Conservation (phyloP, 2,113 vertebrate species). For the Chiloscyllium plagiosum region DNA sequence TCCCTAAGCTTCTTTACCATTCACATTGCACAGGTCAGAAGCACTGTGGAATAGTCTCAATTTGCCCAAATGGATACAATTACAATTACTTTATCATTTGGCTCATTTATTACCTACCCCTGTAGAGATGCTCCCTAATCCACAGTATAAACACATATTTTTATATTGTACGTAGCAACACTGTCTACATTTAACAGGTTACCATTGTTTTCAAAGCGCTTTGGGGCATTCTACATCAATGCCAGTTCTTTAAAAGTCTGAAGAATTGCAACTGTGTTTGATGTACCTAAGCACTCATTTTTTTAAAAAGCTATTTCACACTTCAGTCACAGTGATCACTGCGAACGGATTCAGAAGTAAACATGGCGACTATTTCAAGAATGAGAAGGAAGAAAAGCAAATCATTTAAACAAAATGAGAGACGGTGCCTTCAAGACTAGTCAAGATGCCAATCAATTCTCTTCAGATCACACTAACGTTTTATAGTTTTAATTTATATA, state of each 20-base stretch:
- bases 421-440: neutral
- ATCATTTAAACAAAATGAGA: neutral
- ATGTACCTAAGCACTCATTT: neutral
- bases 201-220: neutral
- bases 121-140: neutral
- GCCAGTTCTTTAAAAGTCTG: neutral
- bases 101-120: neutral
- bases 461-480: neutral
- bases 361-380: neutral
- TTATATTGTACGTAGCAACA: neutral
- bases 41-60: neutral
- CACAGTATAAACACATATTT: neutral
- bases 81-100: neutral
- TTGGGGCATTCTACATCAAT: neutral
- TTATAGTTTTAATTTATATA: neutral
- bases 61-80: neutral
- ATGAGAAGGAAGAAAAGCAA: neutral
- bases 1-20: neutral
- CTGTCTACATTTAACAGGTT: neutral
- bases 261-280: neutral
- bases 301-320: neutral
- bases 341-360: conserved; percentile 4
- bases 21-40: neutral
- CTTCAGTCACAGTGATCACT: neutral
- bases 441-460: neutral